These are phyloP conservation scores for Melipona bicolor DNA, from an alignment of 2,888 invertebrate genomes.

Conservation along the genomic window DNA sequence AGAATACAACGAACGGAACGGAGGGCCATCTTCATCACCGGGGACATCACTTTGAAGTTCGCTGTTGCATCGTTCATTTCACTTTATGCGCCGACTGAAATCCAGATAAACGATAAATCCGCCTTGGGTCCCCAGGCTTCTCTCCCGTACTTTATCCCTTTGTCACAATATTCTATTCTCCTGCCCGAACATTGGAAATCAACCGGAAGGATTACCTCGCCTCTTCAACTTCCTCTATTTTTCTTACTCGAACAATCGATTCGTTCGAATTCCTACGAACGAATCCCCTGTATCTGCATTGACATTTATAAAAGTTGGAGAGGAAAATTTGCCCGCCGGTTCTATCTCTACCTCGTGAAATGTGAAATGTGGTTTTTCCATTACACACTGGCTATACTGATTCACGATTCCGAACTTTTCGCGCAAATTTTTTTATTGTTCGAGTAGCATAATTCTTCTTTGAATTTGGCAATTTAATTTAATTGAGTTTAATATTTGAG, in stretches of 20 bases:
- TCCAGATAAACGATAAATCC: conserved; percentile 29
- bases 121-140: conserved; percentile 6
- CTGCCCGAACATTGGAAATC: conserved; percentile 3
- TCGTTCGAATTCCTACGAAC: not conserved
- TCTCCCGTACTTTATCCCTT: conserved; percentile 19
- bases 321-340: not conserved
- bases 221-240: conserved; percentile 5
- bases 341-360: not conserved
- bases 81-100: conserved; percentile 20
- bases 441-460: too few species aligned
- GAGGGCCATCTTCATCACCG: conserved; percentile 8
- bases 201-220: conserved; percentile 18
- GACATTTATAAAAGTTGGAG: not conserved
- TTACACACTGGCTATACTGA: not conserved
- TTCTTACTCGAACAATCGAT: not conserved
- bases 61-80: conserved; percentile 26
- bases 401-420: too few species aligned
- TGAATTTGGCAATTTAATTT: too few species aligned
- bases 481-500: too few species aligned
- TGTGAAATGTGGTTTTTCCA: not conserved
- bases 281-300: not conserved
- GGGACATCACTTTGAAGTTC: conserved; percentile 27
- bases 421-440: too few species aligned
- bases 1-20: conserved; percentile 8
- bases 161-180: conserved; percentile 24